A percentile compares a stretch with the other conserved stretches of the same genome.
Conservation (phyloP, 2,113 vertebrate genomes). For the Colius striatus region DNA sequence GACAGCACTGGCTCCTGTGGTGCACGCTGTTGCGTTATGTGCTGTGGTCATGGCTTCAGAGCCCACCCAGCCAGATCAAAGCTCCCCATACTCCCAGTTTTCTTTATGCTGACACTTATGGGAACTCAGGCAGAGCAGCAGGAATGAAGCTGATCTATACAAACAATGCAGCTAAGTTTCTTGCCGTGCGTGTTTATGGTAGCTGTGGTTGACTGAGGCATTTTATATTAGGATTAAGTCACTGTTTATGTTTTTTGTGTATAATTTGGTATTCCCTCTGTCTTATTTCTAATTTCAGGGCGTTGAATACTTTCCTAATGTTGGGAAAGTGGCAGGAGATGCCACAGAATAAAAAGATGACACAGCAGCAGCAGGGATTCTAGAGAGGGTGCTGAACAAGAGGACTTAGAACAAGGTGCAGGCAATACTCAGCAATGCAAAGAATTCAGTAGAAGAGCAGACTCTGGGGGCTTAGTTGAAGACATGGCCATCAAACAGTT, state of each 20-base stretch:
- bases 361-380: not conserved
- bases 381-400: not conserved
- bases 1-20: not conserved
- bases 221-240: not conserved
- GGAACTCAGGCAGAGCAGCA: not conserved
- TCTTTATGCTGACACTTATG: not conserved
- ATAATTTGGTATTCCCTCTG: not conserved
- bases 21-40: not conserved
- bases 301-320: not conserved
- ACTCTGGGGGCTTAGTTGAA: not conserved
- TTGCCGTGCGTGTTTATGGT: not conserved
- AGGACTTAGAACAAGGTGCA: not conserved
- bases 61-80: conserved; percentile 58
- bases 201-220: not conserved
- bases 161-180: not conserved
- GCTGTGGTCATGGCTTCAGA: conserved; percentile 22
- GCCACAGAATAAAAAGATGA: not conserved
- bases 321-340: not conserved
- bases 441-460: not conserved
- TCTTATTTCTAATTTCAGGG: conserved; percentile 64
- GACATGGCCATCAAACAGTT: not conserved
- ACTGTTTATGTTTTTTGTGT: not conserved
- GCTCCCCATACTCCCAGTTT: conserved; percentile 4
- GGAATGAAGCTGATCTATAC: not conserved
- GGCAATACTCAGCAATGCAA: not conserved